Percentiles rank a stretch among this genome's conserved stretches.
Evolutionary conservation across 2,113 vertebrate species (phyloP).

Genomic region (Tragelaphus scriptus): DNA sequence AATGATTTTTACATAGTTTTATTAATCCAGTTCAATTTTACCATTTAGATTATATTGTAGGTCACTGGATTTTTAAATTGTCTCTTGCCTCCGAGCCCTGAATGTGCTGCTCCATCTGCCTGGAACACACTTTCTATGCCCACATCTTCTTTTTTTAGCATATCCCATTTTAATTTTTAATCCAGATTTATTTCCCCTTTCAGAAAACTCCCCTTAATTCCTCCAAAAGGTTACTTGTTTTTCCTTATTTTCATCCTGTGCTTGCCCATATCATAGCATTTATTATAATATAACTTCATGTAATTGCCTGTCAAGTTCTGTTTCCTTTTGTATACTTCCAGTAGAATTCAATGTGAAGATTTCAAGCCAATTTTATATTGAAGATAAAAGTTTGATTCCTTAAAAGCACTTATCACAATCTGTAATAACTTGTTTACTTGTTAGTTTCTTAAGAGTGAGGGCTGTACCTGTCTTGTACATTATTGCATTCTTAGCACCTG

Average conservation of each 20-base stretch:
- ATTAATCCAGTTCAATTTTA: not conserved
- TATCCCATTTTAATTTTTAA: not conserved
- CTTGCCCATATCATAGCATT: not conserved
- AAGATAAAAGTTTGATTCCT: not conserved
- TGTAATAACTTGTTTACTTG: slow-evolving; percentile 23
- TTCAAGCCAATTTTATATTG: slow-evolving; percentile 13
- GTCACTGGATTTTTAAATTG: not conserved
- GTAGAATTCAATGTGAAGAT: not conserved
- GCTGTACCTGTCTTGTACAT: not conserved
- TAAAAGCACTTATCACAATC: not conserved
- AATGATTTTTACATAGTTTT: not conserved
- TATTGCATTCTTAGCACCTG: not conserved
- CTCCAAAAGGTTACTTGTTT: not conserved
- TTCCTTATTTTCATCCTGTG: not conserved
- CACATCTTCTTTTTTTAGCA: not conserved
- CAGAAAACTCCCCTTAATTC: not conserved
- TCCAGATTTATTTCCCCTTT: not conserved
- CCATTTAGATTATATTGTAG: not conserved
- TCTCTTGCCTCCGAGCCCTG: not conserved
- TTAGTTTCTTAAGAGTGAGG: not conserved
- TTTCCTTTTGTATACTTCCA: not conserved
- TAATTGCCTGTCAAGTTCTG: not conserved
- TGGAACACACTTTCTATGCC: not conserved
- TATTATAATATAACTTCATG: not conserved
- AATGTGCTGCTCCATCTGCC: not conserved